These are phyloP conservation scores for Malurus splendens DNA, from an alignment of 2,797 vertebrate species.

Conservation along the genomic window DNA sequence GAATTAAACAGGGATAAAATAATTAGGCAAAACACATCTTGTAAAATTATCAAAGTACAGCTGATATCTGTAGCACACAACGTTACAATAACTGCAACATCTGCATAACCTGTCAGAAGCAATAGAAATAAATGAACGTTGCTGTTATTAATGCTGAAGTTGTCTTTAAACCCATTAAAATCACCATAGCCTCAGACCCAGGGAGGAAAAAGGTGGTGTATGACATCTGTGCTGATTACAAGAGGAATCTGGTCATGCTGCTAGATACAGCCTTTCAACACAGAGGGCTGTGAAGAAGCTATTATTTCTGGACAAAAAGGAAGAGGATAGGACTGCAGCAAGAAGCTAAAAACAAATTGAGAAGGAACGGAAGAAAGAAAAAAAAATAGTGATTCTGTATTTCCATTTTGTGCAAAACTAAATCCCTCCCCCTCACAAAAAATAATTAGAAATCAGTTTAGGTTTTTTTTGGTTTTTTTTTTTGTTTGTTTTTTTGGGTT, in stretches of 20 bases:
- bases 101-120: conserved; percentile 37
- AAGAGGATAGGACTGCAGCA: background rate
- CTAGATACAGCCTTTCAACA: conserved; percentile 1
- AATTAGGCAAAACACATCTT: conserved; percentile 40
- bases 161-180: conserved; percentile 40
- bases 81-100: background rate
- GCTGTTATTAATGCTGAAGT: conserved; percentile 8
- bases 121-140: background rate
- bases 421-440: rapidly evolving
- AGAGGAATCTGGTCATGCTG: conserved; percentile 31
- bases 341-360: background rate
- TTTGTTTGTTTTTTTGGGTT: too few relatives aligned
- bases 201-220: background rate
- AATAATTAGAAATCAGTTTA: background rate
- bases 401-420: background rate
- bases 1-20: conserved; percentile 8
- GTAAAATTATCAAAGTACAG: conserved; percentile 40
- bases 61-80: background rate
- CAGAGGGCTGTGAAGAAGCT: conserved; percentile 20
- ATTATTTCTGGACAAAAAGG: background rate
- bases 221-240: background rate
- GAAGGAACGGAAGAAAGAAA: too few relatives aligned
- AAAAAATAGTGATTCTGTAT: background rate
- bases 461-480: too few relatives aligned
- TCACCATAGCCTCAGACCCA: background rate